These are phyloP conservation scores for Odobenus rosmarus DNA, from an alignment of 2,113 vertebrate species.

Conservation along the genomic window DNA sequence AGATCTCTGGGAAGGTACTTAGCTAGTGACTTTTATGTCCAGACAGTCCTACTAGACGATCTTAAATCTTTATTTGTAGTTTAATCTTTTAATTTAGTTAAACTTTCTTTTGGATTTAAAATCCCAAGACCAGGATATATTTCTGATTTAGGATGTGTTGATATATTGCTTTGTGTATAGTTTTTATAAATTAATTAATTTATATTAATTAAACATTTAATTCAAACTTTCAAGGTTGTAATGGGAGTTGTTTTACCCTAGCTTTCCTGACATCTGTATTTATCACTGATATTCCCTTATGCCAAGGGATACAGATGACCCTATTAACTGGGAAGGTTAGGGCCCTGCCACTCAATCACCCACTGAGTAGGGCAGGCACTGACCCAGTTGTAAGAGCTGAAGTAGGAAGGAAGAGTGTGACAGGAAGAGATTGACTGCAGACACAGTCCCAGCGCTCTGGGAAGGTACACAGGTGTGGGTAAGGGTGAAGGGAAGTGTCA, in stretches of 20 bases:
- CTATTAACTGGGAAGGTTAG: background rate
- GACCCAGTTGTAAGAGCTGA: background rate
- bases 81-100: slow-evolving; percentile 34
- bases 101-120: slow-evolving; percentile 10
- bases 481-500: background rate
- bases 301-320: too few relatives aligned
- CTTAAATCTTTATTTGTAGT: slow-evolving; percentile 30
- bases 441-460: background rate
- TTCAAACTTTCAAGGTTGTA: slow-evolving; percentile 31
- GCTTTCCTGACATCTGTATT: background rate
- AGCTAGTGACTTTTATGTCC: background rate
- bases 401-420: background rate
- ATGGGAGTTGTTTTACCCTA: slow-evolving; percentile 18
- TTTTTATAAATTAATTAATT: background rate
- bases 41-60: background rate
- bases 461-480: background rate
- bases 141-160: slow-evolving; percentile 40
- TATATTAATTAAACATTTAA: background rate
- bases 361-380: background rate
- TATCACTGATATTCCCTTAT: background rate
- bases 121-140: slow-evolving; percentile 30
- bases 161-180: slow-evolving; percentile 7
- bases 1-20: background rate
- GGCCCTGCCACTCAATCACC: background rate
- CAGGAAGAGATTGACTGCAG: background rate